A percentile compares a stretch with the other conserved stretches of the same genome.
Conservation (phyloP, 2,888 invertebrate genomes). For the Ormyrus rosae region DNA sequence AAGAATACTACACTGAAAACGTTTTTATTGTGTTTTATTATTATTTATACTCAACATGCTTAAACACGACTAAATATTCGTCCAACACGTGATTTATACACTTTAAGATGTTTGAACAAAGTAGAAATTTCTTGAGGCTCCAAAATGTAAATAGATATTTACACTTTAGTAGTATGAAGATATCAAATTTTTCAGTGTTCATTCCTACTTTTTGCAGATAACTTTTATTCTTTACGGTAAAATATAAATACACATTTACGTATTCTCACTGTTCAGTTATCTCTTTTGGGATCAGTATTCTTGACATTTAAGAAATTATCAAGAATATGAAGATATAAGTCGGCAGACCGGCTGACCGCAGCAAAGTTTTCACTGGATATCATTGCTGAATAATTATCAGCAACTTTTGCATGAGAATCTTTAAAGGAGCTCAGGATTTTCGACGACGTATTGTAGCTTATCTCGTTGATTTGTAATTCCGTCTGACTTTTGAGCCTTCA, state of each 20-base stretch:
- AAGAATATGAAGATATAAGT: slow-evolving; percentile 15
- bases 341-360: slow-evolving; percentile 52
- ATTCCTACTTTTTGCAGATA: not conserved
- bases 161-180: slow-evolving; percentile 1
- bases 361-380: slow-evolving; percentile 8
- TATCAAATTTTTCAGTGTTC: slow-evolving; percentile 4
- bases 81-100: not conserved
- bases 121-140: not conserved
- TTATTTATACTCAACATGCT: too few species aligned
- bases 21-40: too few species aligned
- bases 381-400: slow-evolving; percentile 7
- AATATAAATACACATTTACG: slow-evolving; percentile 9
- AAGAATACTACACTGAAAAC: too few species aligned
- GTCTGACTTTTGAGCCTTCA: slow-evolving; percentile 2
- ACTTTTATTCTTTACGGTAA: slow-evolving; percentile 22
- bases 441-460: not conserved
- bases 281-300: not conserved
- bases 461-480: not conserved
- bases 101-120: not conserved
- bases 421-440: slow-evolving; percentile 12
- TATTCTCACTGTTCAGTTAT: not conserved
- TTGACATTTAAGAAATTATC: not conserved
- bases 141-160: not conserved
- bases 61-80: slow-evolving; percentile 1
- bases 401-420: slow-evolving; percentile 1